Conservation (phyloP, 2,888 invertebrate species). For the Chrysodeixis includens region DNA sequence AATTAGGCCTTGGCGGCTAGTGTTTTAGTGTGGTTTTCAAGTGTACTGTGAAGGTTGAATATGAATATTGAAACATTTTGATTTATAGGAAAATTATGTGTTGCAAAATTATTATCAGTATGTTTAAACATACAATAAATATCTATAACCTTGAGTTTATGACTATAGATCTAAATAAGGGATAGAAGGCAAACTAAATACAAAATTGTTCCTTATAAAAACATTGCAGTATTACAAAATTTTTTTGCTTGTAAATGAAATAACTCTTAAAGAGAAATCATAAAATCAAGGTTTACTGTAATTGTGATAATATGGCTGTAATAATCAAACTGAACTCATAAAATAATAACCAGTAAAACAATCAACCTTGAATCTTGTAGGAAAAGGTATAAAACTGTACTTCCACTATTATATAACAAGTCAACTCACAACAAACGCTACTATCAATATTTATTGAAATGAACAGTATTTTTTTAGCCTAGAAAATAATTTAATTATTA, state of each 20-base stretch:
- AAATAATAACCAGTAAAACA: conserved; percentile 17
- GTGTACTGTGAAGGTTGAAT: conserved; percentile 31
- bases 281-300: background rate
- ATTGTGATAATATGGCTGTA: background rate
- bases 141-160: conserved; percentile 44
- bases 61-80: conserved; percentile 1
- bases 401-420: background rate
- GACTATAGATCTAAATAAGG: conserved; percentile 40
- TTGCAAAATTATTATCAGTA: conserved; percentile 4
- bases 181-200: conserved; percentile 36
- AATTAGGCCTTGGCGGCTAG: conserved; percentile 28
- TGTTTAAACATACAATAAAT: conserved; percentile 11
- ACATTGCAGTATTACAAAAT: no score
- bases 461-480: no score
- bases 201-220: no score
- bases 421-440: background rate
- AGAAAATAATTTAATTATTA: background rate
- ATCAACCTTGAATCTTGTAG: conserved; percentile 16
- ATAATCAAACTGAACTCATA: conserved; percentile 23
- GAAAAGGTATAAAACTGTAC: conserved; percentile 12
- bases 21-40: conserved; percentile 40
- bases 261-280: background rate
- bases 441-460: no score
- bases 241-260: no score
- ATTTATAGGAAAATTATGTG: background rate